Percentiles rank a stretch among this genome's conserved stretches.
Conservation (phyloP, 2,888 invertebrate genomes). For the Ischnus inquisitorius region DNA sequence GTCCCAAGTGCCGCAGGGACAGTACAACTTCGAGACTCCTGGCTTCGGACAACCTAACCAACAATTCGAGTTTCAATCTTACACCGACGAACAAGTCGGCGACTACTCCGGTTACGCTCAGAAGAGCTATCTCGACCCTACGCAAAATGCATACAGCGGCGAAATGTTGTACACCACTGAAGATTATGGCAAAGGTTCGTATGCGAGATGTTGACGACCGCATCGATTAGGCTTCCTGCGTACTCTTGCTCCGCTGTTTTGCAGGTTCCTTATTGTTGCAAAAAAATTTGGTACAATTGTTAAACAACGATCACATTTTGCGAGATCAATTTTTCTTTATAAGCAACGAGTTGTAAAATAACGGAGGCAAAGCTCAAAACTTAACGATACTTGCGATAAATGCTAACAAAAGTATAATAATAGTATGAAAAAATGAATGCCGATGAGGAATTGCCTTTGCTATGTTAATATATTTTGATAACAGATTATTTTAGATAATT, state of each 20-base stretch:
- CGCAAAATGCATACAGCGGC: conserved; percentile 76
- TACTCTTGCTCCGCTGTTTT: not conserved
- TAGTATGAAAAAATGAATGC: too few relatives aligned
- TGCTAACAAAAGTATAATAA: too few relatives aligned
- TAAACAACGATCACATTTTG: too few relatives aligned
- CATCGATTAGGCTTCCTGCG: not conserved
- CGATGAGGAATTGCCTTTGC: too few relatives aligned
- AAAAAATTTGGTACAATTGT: too few relatives aligned
- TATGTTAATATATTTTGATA: too few relatives aligned
- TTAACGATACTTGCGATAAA: too few relatives aligned
- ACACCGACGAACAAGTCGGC: conserved; percentile 78
- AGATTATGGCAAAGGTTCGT: conserved; percentile 80
- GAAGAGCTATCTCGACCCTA: conserved; percentile 80
- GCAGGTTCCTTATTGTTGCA: not conserved
- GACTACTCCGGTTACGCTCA: conserved; percentile 78
- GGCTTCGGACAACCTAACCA: conserved; percentile 86
- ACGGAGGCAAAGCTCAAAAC: too few relatives aligned
- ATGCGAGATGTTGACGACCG: not conserved
- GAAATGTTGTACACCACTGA: conserved; percentile 79
- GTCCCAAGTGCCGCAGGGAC: conserved; percentile 77
- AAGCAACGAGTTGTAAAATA: too few relatives aligned
- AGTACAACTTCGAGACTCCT: conserved; percentile 86
- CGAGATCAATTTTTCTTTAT: too few relatives aligned
- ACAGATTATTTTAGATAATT: too few relatives aligned
- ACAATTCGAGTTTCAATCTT: conserved; percentile 83